Evolutionary conservation across 2,113 vertebrate genomes (phyloP).

Genomic region (Ammospiza caudacuta): DNA sequence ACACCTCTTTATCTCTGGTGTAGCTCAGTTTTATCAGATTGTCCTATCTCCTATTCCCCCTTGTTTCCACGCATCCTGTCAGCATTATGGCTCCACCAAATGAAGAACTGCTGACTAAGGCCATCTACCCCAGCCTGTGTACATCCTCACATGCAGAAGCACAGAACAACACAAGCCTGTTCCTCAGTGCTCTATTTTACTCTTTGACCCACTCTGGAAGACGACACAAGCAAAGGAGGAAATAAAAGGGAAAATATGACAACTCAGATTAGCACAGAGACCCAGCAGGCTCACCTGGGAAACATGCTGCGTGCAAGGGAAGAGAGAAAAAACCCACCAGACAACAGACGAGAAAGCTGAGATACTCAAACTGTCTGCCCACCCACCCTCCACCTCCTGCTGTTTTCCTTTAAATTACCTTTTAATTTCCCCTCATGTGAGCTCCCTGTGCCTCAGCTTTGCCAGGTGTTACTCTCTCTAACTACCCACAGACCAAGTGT

Average conservation of each 20-base stretch:
- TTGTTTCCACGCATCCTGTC: constrained; percentile 17
- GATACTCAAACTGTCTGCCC: not conserved
- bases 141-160: not conserved
- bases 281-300: constrained; percentile 20
- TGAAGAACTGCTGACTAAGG: constrained; percentile 7
- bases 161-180: constrained; percentile 6
- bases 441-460: not conserved
- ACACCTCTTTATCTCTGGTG: not conserved
- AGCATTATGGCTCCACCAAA: constrained; percentile 64
- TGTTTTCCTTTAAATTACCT: not conserved
- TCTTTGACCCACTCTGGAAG: not conserved
- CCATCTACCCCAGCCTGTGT: not conserved
- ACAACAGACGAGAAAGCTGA: not conserved
- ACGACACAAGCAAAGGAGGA: not conserved
- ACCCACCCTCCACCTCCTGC: not conserved
- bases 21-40: not conserved
- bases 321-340: not conserved
- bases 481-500: not conserved
- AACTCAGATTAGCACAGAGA: not conserved
- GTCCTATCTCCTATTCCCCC: constrained; percentile 27
- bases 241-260: not conserved
- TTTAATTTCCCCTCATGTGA: not conserved
- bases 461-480: not conserved
- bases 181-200: not conserved
- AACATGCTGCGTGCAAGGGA: not conserved